Evolutionary conservation across 1,140 invertebrate species (phyloP), one percentile per base, ranked within the genome.

Genomic region (Eumaeus atala): DNA sequence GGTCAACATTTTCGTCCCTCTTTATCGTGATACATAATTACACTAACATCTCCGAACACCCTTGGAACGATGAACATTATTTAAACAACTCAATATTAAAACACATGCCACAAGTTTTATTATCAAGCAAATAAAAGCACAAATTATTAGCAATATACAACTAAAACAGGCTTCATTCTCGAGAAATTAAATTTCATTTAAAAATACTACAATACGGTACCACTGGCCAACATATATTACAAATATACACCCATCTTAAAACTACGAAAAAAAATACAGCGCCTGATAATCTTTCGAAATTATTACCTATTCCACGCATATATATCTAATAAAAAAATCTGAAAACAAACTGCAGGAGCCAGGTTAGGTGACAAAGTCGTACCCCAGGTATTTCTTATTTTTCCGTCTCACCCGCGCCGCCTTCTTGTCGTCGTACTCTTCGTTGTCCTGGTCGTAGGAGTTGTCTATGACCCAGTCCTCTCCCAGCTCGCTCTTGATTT

Each of bases 381-480:
- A 84, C 0, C 80, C 83, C 3, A 86, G 47, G 56, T 84, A 86
- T 61, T 84, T 84, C 54, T 84, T 84, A 77, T 86, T 86, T 83
- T 83, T 86, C 58, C 83, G 68, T 49, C 83, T 64, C 0, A 83
- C 83, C 16, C 83, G 50, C 0, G 74, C 70, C 0, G 72, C 72
- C 36, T 84, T 83, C 12, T 74, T 78, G 8, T 84, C 81, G 18
- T 83, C 80, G 47, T 72, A 81, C 10, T 84, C 82, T 3, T 84
- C 80, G 0, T 36, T 58, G 21, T 75, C 72, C 8, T 78, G 73
- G 0, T 83, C 79, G 54, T 74, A 84, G 0, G 65, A 72, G 17
- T 75, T 77, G 9, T 84, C 75, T 0, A 86, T 76, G 0, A 77
- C 71, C 83, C 83, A 86, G 34, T 86, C 79, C 0, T 73, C 72